Conservation (phyloP, 2,888 invertebrate genomes). For the Pristionchus fissidentatus region DNA sequence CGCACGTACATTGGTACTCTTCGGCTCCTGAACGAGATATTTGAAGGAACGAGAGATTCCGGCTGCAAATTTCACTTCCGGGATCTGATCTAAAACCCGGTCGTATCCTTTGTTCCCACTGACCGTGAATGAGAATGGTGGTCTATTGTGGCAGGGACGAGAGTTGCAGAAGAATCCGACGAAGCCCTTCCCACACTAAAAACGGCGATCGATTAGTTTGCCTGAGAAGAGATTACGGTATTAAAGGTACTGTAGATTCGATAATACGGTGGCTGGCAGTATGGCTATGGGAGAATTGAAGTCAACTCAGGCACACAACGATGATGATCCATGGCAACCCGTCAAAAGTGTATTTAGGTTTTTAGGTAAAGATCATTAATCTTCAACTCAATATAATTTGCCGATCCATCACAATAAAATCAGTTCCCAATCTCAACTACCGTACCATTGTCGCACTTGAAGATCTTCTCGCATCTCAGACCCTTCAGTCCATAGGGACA, state of each 20-base stretch:
- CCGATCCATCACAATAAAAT: too few relatives aligned
- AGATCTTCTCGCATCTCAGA: conserved; percentile 15
- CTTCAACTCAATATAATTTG: too few relatives aligned
- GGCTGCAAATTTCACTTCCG: background rate
- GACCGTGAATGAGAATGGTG: background rate
- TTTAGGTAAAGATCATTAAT: too few relatives aligned
- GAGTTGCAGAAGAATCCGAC: conserved; percentile 36
- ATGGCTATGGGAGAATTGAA: too few relatives aligned
- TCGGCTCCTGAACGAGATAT: background rate
- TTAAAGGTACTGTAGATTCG: background rate
- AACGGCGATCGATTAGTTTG: conserved; percentile 10
- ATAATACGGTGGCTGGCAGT: background rate
- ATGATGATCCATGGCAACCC: too few relatives aligned
- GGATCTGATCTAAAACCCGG: background rate
- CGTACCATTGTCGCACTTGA: conserved; percentile 47
- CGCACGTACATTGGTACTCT: conserved; percentile 30
- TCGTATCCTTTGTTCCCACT: background rate
- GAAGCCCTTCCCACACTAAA: conserved; percentile 41
- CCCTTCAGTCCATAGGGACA: conserved; percentile 40
- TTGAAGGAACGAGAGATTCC: too few relatives aligned
- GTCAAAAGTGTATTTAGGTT: too few relatives aligned
- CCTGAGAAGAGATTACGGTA: background rate
- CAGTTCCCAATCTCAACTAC: background rate
- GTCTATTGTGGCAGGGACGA: conserved; percentile 43
- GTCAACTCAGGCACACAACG: too few relatives aligned